Base-by-base conservation (phyloP, 2,797 vertebrate genomes). In the Geotria australis region DNA sequence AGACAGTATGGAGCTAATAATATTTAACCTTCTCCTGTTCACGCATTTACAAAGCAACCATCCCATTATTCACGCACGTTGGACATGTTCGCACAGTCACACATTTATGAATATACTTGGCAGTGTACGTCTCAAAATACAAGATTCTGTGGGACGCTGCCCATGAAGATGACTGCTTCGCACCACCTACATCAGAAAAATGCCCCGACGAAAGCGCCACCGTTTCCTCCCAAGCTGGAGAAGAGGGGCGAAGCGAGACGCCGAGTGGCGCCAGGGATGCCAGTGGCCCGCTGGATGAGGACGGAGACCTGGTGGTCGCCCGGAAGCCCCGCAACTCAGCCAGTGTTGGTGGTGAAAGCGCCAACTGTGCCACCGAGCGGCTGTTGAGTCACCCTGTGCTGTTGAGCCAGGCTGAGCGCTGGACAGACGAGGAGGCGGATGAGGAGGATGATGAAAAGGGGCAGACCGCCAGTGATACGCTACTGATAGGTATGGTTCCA, bases 71-170 rank as follows among this genome's bases (percentile, higher is more conserved):
- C 24, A 38, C 24, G 38, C 24, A 38, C 5, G 38, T 5, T 5
- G 24, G 5, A 4, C 24, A 24, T 24, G 24, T 38, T 38, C 24
- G 24, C 24, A 24, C 2, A 38, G 38, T 38, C 24, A 14, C 14
- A 53, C 49, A 14, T 14, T 53, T 12, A 53, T 12, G 12, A 7
- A 53, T 53, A 14, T 5, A 6, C 49, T 53, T 14, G 67, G 46
- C 60, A 86, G 85, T 95, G n/a, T 96, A 93, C 64, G 62, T 78
- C 57, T 81, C 85, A 0, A 70, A 68, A 61, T 95, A 85, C 68
- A 78, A 65, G 70, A 72, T 96, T 56, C 66, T 94, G 58, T 64
- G 67, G 65, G 66, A 65, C 49, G 63, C 48, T 2, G 63, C 71
- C 47, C 24, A 38, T 38, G 24, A 38, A 38, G 24, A 38, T 38